phyloP scores from a whole-genome alignment of 2,888 invertebrate species.

The Xestia rhomboidea region DNA sequence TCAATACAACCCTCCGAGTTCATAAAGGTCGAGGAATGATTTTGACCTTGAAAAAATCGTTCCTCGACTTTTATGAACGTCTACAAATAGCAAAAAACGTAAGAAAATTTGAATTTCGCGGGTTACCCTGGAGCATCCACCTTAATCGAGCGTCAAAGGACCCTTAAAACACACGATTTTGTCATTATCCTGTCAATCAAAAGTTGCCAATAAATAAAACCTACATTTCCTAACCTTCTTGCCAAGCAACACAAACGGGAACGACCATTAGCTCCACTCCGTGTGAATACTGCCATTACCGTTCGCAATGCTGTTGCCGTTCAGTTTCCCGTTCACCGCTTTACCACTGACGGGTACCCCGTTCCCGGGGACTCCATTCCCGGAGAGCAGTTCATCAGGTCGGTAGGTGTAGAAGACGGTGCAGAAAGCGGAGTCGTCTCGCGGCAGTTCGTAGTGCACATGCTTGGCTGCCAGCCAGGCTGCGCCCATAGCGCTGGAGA shows the following conservation, averaged over 20 bases:
- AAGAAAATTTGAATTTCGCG: too few relatives aligned
- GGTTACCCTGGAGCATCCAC: too few relatives aligned
- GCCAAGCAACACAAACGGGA: slow-evolving; percentile 16
- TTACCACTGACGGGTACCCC: slow-evolving; percentile 59
- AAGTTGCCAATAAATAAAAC: slow-evolving; percentile 2
- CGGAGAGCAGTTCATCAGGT: slow-evolving; percentile 64
- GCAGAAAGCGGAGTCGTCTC: slow-evolving; percentile 93
- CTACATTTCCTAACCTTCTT: slow-evolving; percentile 1
- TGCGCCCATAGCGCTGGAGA: slow-evolving; percentile 96
- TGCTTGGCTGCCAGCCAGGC: slow-evolving; percentile 95
- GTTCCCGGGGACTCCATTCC: slow-evolving; percentile 66
- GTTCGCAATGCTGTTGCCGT: slow-evolving; percentile 57
- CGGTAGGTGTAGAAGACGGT: slow-evolving; percentile 92
- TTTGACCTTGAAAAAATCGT: too few relatives aligned
- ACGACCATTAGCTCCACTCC: slow-evolving; percentile 61
- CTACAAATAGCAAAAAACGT: too few relatives aligned
- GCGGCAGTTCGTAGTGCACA: slow-evolving; percentile 91
- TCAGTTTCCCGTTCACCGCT: slow-evolving; percentile 62
- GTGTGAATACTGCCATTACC: slow-evolving; percentile 55
- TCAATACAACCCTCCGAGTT: too few relatives aligned
- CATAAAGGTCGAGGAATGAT: too few relatives aligned
- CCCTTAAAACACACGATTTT: background rate
- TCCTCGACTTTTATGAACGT: too few relatives aligned
- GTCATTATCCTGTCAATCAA: background rate
- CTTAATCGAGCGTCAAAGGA: background rate